Evolutionary conservation across 2,113 vertebrate species (phyloP), one percentile per base, ranked within the genome.

Genomic region (Seriola rivoliana): DNA sequence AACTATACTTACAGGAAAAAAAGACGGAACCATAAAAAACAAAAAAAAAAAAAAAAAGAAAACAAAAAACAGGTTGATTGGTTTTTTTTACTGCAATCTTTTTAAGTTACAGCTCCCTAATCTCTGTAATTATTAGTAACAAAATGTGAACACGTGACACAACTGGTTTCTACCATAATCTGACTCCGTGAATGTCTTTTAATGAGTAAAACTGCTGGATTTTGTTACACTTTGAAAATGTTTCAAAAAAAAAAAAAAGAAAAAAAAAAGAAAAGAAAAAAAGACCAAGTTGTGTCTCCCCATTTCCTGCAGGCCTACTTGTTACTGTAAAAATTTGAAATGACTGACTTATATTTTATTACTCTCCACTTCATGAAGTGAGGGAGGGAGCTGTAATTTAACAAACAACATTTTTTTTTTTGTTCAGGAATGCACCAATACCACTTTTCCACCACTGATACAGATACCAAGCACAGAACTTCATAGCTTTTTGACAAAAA

Each of bases 301-400:
- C 21, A 63, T 52, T 67, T 57, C 29, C 57, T 62, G 55, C 13
- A 74, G 59, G 66, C 10, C 44, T 55, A 29, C n/a, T 11, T 57
- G 38, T 66, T 44, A 52, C 34, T 60, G 21, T 55, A 25, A 59
- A 71, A 34, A n/a, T 7, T 69, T 54, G 0, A 64, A 50, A 59
- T 14, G 0, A 48, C 6, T 25, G 46, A 57, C 14, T 64, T 72
- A 71, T 16, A 72, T 68, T 52, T 63, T 67, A 29, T 70, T 68
- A 75, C 34, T 70, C 23, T 65, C 64, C 71, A 84, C 67, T 84
- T 88, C 46, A 57, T 40, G 34, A 58, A 36, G 25, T 21, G 12
- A 77, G 29, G 19, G 67, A 52, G 66, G 75, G 85, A 80, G 84
- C 82, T 88, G 88, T 67, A 82, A 85, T 63, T 84, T 74, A 87